phyloP scores from a whole-genome alignment of 2,888 invertebrate species.

The Schizaphis graminum region DNA sequence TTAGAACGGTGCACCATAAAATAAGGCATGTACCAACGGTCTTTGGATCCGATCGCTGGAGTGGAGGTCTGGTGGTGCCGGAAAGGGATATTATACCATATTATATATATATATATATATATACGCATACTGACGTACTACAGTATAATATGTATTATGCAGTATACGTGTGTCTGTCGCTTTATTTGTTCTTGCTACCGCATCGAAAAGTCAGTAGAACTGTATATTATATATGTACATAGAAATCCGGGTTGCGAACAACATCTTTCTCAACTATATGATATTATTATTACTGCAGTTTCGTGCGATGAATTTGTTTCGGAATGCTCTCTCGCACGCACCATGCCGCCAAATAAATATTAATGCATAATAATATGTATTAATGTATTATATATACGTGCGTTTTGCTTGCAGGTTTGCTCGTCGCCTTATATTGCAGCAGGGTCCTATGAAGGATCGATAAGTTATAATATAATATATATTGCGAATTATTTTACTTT shows the following conservation, averaged over 20 bases:
- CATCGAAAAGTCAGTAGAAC: neutral
- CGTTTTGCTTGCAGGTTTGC: neutral
- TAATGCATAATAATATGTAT: slow-evolving; percentile 11
- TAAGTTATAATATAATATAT: neutral
- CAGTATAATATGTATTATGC: neutral
- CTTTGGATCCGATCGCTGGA: neutral
- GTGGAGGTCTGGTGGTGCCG: neutral
- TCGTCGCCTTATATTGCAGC: neutral
- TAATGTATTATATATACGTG: neutral
- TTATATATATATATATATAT: neutral
- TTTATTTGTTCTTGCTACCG: neutral
- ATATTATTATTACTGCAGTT: slow-evolving; percentile 21
- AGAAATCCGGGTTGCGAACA: neutral
- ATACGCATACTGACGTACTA: neutral
- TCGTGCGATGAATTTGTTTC: slow-evolving; percentile 35
- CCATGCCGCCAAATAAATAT: neutral
- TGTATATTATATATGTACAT: neutral
- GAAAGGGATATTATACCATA: neutral
- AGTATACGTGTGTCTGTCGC: neutral
- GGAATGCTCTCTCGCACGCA: neutral
- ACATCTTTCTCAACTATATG: neutral
- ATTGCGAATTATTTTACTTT: neutral
- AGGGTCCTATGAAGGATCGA: neutral
- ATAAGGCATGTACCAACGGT: neutral
- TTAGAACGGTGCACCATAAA: slow-evolving; percentile 12